These are phyloP conservation scores for Gallinago media DNA, from an alignment of 2,113 vertebrate species.

Conservation along the genomic window DNA sequence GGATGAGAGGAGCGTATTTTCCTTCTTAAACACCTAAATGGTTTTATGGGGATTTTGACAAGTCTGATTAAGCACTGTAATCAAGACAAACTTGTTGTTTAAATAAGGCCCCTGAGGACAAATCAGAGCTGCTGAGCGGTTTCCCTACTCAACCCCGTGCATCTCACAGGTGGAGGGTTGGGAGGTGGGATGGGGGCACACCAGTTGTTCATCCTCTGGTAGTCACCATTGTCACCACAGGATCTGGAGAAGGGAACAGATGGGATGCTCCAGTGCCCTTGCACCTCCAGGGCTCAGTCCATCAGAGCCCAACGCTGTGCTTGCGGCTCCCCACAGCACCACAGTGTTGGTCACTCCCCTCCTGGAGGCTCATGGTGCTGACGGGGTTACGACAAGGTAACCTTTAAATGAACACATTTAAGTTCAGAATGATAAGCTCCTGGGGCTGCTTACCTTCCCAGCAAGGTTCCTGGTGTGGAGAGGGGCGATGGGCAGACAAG, in stretches of 20 bases:
- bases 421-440: background rate
- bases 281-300: rapidly evolving
- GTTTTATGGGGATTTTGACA: conserved; percentile 35
- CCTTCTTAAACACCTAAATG: background rate
- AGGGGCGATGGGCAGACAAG: background rate
- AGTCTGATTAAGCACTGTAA: conserved; percentile 20
- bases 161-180: background rate
- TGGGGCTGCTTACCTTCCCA: background rate
- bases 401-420: background rate
- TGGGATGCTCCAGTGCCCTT: background rate
- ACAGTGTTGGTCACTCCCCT: rapidly evolving
- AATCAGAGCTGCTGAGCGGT: background rate
- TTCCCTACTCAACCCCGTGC: rapidly evolving
- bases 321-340: rapidly evolving
- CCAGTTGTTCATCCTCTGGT: background rate
- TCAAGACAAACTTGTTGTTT: conserved; percentile 57
- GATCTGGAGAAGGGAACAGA: background rate
- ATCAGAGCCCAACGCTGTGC: rapidly evolving
- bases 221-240: rapidly evolving
- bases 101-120: conserved; percentile 23
- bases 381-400: rapidly evolving
- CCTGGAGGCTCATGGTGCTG: rapidly evolving
- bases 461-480: rapidly evolving
- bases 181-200: background rate
- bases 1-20: background rate